Percentiles rank a stretch among this genome's conserved stretches.
Conservation (phyloP, 2,797 vertebrate species). For the Ctenopoma multispine region DNA sequence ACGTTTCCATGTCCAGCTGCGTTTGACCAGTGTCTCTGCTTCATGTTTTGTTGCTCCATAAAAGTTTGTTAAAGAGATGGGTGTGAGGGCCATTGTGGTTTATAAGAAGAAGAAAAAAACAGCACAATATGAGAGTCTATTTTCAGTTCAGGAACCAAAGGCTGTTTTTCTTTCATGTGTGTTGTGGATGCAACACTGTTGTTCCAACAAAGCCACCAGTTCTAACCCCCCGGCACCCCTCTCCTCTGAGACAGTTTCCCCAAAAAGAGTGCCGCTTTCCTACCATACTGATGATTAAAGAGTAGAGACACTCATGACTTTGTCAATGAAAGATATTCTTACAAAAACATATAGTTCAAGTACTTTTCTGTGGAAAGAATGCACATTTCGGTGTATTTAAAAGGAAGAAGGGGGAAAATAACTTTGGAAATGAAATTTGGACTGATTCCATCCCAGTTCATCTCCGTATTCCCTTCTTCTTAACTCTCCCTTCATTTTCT, state of each 20-base stretch:
- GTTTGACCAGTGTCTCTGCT: constrained; percentile 19
- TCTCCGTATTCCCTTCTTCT: constrained; percentile 32
- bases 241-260: constrained; percentile 27
- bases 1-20: constrained; percentile 32
- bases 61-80: constrained; percentile 55
- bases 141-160: constrained; percentile 54
- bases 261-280: constrained; percentile 44
- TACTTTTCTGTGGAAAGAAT: constrained; percentile 81
- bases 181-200: constrained; percentile 34
- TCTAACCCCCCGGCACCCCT: constrained; percentile 26
- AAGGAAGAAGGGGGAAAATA: constrained; percentile 45
- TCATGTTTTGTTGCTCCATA: constrained; percentile 46
- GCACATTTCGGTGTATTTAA: constrained; percentile 75
- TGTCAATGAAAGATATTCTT: constrained; percentile 61
- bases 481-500: constrained; percentile 37
- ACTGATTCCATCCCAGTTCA: constrained; percentile 68
- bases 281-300: constrained; percentile 61
- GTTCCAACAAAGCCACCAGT: constrained; percentile 53
- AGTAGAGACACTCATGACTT: constrained; percentile 53
- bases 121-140: constrained; percentile 43
- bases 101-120: constrained; percentile 21
- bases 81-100: constrained; percentile 59
- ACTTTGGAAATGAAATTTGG: constrained; percentile 79
- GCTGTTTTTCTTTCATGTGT: constrained; percentile 42
- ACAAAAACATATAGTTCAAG: constrained; percentile 67